phyloP scores from a whole-genome alignment of 2,888 invertebrate genomes.

The Callinectes sapidus region DNA sequence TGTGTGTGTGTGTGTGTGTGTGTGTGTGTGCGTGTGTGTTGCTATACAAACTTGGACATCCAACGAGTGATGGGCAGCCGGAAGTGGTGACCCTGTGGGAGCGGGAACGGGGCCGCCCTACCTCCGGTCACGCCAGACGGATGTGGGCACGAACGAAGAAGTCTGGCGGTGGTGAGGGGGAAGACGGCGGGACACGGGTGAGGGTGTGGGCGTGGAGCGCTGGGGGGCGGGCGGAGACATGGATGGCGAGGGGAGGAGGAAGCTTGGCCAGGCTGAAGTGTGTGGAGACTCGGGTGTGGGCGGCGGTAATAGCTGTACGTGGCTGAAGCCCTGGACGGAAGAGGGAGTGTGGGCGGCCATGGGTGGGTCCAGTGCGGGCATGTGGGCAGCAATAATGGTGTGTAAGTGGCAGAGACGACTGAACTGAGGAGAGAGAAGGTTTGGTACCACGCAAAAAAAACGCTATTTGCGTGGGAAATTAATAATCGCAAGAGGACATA shows the following conservation, averaged over 20 bases:
- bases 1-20: conserved; percentile 14
- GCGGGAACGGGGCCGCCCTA: neutral
- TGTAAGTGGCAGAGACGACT: conserved; percentile 6
- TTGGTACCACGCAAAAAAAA: neutral
- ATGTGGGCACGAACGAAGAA: neutral
- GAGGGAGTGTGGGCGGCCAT: conserved; percentile 32
- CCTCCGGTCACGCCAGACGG: neutral
- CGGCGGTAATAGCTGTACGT: conserved; percentile 22
- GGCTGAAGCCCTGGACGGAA: conserved; percentile 31
- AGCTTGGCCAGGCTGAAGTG: neutral
- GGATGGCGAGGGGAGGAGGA: neutral
- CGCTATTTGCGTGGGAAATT: neutral
- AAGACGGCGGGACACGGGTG: neutral
- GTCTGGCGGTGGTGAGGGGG: neutral
- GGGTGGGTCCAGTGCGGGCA: conserved; percentile 1
- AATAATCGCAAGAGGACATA: neutral
- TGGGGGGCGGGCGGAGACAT: neutral
- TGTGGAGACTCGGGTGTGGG: neutral
- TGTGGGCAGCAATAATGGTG: conserved; percentile 18
- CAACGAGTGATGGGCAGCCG: neutral
- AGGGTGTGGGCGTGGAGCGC: neutral
- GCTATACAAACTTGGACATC: neutral
- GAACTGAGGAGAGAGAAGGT: neutral
- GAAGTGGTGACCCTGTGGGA: conserved; percentile 12
- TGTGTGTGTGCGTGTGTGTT: conserved; percentile 22